These are phyloP conservation scores for Beris morrisii DNA, from an alignment of 2,888 invertebrate species.

Conservation along the genomic window DNA sequence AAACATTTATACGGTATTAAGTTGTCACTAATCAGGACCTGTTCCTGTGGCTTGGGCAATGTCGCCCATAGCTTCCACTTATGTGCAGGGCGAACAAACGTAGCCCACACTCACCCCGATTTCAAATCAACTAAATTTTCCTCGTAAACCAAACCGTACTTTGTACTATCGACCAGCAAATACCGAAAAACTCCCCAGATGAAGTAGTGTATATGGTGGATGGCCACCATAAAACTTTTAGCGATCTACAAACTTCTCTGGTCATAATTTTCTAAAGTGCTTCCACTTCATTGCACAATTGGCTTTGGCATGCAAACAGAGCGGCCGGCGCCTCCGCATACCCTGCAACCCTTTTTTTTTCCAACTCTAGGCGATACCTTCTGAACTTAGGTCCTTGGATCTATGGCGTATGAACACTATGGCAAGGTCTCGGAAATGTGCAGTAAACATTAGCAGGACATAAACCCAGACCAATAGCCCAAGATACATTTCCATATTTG, in stretches of 20 bases:
- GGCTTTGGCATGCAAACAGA: constrained; percentile 6
- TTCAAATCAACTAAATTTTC: too few relatives aligned
- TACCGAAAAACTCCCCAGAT: too few relatives aligned
- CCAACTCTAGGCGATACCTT: background rate
- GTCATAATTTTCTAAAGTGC: constrained; percentile 12
- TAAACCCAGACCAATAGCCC: background rate
- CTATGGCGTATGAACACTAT: background rate
- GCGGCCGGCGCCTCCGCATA: background rate
- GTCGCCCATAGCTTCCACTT: too few relatives aligned
- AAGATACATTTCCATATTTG: background rate
- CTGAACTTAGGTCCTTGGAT: background rate
- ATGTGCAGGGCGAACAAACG: too few relatives aligned
- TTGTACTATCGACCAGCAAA: too few relatives aligned
- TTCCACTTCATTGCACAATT: constrained; percentile 6
- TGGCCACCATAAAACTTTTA: too few relatives aligned
- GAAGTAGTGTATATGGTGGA: too few relatives aligned
- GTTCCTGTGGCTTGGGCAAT: too few relatives aligned
- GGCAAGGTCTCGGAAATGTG: background rate
- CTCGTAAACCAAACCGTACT: too few relatives aligned
- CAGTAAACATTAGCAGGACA: constrained; percentile 8
- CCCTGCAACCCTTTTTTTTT: background rate
- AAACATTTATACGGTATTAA: too few relatives aligned
- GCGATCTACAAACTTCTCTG: background rate
- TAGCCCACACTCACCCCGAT: too few relatives aligned
- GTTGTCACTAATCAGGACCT: too few relatives aligned